phyloP scores from a whole-genome alignment of 2,888 invertebrate genomes.

The Xanthia togata region DNA sequence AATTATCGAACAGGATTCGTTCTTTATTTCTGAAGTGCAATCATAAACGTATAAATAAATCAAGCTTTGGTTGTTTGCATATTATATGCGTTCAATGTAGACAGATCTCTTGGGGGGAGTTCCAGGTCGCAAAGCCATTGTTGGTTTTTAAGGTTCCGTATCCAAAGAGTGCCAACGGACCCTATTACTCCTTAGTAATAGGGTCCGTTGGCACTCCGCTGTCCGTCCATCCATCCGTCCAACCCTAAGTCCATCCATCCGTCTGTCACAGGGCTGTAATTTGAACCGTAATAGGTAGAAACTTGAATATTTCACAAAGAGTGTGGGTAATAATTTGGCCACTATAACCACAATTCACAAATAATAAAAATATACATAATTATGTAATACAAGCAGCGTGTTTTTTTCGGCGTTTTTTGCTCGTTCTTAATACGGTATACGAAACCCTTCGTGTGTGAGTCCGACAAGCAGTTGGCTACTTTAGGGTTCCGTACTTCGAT shows the following conservation, averaged over 20 bases:
- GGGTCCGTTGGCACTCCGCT: too few species aligned
- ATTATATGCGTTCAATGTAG: slow-evolving; percentile 9
- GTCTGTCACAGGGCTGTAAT: background rate
- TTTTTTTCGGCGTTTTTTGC: background rate
- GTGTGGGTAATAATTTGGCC: background rate
- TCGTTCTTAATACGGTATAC: background rate
- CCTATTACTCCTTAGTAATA: too few species aligned
- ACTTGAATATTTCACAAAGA: background rate
- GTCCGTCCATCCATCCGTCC: background rate
- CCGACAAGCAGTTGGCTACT: too few species aligned
- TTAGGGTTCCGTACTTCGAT: too few species aligned
- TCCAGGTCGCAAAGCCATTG: slow-evolving; percentile 18
- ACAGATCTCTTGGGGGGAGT: slow-evolving; percentile 17
- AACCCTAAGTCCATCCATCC: too few species aligned
- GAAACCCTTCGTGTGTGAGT: background rate
- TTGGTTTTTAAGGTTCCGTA: slow-evolving; percentile 8
- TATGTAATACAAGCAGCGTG: background rate
- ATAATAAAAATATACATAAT: too few species aligned
- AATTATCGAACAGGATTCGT: slow-evolving; percentile 38
- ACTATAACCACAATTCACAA: background rate
- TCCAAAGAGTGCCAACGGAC: background rate
- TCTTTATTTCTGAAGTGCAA: slow-evolving; percentile 51
- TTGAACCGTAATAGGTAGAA: background rate
- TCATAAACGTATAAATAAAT: slow-evolving; percentile 55
- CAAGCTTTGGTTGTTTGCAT: slow-evolving; percentile 18